phyloP scores from a whole-genome alignment of 2,888 invertebrate genomes.

The Sphaerophoria taeniata region DNA sequence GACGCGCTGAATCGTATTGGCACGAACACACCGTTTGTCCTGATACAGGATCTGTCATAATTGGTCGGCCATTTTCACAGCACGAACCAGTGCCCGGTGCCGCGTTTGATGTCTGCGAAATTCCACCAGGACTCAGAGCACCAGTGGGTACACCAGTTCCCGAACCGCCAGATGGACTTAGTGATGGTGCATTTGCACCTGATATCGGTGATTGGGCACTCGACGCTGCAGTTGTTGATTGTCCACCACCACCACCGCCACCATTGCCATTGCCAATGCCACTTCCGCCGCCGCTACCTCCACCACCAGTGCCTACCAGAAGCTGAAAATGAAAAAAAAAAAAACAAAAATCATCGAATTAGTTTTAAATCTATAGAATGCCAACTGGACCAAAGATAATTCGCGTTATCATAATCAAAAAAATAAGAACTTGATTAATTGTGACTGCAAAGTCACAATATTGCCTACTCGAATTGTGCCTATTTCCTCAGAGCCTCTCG shows the following conservation, averaged over 20 bases:
- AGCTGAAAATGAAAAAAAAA: conserved; percentile 74
- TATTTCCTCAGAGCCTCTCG: conserved; percentile 10
- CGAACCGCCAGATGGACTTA: conserved; percentile 87
- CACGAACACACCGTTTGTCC: conserved; percentile 97
- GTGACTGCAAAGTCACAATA: conserved; percentile 70
- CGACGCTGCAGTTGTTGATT: conserved; percentile 87
- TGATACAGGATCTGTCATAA: conserved; percentile 96
- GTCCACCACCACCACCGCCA: conserved; percentile 84
- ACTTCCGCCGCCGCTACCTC: no score
- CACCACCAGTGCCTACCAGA: conserved; percentile 74
- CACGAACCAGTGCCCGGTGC: conserved; percentile 84
- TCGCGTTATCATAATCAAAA: conserved; percentile 27
- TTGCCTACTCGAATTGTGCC: conserved; percentile 6
- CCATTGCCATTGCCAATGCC: conserved; percentile 78
- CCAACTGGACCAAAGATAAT: conserved; percentile 24
- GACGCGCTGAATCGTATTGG: conserved; percentile 94
- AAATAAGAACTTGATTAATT: conserved; percentile 52
- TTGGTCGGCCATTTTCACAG: conserved; percentile 95
- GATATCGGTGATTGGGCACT: conserved; percentile 91
- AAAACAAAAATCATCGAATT: conserved; percentile 39
- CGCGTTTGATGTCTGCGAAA: conserved; percentile 82
- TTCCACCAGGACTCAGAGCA: conserved; percentile 81
- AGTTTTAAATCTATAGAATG: neutral
- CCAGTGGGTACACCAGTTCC: conserved; percentile 81
- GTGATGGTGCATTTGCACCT: conserved; percentile 89